Evolutionary conservation across 37 sponge, comb jelly and placozoan species (phyloP), one percentile per base, ranked within the genome.

Genomic region (Spongilla lacustris): DNA sequence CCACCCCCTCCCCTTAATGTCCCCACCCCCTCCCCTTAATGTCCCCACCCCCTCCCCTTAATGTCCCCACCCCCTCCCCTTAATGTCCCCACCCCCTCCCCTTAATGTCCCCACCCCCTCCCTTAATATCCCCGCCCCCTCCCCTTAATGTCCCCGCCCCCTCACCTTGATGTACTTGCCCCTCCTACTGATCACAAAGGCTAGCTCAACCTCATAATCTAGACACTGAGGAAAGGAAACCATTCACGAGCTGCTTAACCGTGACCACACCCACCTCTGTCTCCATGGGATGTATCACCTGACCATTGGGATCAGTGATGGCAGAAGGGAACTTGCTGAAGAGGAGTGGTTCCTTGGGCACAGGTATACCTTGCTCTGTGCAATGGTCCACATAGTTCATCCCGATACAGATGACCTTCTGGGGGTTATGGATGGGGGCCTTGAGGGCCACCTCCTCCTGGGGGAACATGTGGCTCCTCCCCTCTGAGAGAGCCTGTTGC

Each of bases 121-220:
- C n/a, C n/a, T n/a, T n/a, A n/a, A n/a, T n/a, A n/a, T n/a, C n/a
- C n/a, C n/a, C n/a, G n/a, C n/a, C n/a, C n/a, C n/a, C n/a, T n/a
- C n/a, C n/a, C n/a, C n/a, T n/a, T n/a, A n/a, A n/a, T n/a, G n/a
- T n/a, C n/a, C n/a, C n/a, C n/a, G n/a, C 9, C 8, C 19, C 35
- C 81, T 72, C 80, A 91, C 94, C 34, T 79, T 80, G 49, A 98
- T 90, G 33, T 94, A 74, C 76, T 85, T 91, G 4, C 95, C 93
- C 77, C 38, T 36, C n/a, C 93, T 88, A 5, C 92, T 74, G 46
- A 98, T 91, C 2, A 98, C 86, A 71, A 98, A 89, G 9, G 94
- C 93, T 12, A 98, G 74, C 76, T 98, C 98, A 30, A 98, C 96
- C 66, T 98, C 98, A 88, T 89, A 93, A 69, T 97, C 96, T 27